phyloP scores from a whole-genome alignment of 1,140 invertebrate genomes.

The Thaumatotibia leucotreta region DNA sequence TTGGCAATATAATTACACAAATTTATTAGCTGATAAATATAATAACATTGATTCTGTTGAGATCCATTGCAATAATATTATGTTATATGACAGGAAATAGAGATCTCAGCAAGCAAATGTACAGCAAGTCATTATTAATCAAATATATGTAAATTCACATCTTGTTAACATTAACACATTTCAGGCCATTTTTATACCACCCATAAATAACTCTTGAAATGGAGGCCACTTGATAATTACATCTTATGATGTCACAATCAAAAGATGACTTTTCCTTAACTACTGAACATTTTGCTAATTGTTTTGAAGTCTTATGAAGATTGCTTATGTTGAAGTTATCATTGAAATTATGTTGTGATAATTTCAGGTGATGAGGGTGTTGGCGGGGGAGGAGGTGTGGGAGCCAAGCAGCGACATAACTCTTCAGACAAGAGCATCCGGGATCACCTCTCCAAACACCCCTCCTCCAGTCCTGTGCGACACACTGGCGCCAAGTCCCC shows the following conservation, averaged over 20 bases:
- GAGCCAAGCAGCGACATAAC: slow-evolving; percentile 78
- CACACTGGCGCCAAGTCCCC: slow-evolving; percentile 89
- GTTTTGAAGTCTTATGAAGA: not conserved
- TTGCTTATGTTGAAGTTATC: too few relatives aligned
- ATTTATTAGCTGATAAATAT: too few relatives aligned
- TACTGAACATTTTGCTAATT: not conserved
- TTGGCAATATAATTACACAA: not conserved
- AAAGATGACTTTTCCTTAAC: not conserved
- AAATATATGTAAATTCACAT: not conserved
- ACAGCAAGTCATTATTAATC: not conserved
- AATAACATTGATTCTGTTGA: too few relatives aligned
- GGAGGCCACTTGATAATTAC: not conserved
- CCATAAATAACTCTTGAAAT: not conserved
- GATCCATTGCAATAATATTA: too few relatives aligned
- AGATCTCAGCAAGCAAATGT: not conserved
- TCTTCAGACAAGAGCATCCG: slow-evolving; percentile 90
- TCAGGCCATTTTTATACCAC: not conserved
- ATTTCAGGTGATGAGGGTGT: slow-evolving; percentile 78
- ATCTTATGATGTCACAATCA: not conserved
- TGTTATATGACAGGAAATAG: too few relatives aligned
- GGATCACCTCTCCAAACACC: slow-evolving; percentile 92
- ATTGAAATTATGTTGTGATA: too few relatives aligned
- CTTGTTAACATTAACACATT: not conserved
- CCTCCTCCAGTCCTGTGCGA: slow-evolving; percentile 87
- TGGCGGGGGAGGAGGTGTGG: slow-evolving; percentile 76